Percentiles rank a stretch among this genome's conserved stretches.
Evolutionary conservation across 1,140 invertebrate species (phyloP).

Genomic region (Cataglyphis hispanica): DNA sequence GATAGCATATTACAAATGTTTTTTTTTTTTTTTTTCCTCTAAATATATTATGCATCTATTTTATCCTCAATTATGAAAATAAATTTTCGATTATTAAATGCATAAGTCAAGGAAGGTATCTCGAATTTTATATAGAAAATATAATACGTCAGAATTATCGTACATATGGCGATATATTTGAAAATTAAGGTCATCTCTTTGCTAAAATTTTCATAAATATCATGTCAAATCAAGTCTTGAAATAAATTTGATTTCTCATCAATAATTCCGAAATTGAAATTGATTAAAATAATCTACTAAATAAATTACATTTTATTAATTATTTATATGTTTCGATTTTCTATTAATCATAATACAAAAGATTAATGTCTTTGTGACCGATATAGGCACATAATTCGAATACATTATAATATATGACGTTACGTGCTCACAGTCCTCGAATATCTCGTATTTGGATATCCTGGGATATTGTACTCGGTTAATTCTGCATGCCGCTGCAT

Average conservation of each 20-base stretch:
- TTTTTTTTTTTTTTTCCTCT: not conserved
- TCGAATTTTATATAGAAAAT: not conserved
- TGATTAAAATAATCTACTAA: not conserved
- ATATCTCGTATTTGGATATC: constrained; percentile 18
- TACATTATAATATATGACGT: not conserved
- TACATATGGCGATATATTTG: not conserved
- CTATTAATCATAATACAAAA: not conserved
- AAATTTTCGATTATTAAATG: not conserved
- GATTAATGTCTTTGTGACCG: not conserved
- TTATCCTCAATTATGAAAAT: not conserved
- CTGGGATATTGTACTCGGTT: constrained; percentile 23
- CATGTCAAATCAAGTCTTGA: not conserved
- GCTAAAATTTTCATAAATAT: not conserved
- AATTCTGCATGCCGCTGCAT: constrained; percentile 37
- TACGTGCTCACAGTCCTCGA: not conserved
- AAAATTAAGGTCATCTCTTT: not conserved
- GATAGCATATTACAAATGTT: not conserved
- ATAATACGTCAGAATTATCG: not conserved
- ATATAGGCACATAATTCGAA: not conserved
- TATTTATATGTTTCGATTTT: not conserved
- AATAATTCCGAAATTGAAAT: not conserved
- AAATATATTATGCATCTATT: not conserved
- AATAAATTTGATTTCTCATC: not conserved
- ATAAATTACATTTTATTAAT: not conserved
- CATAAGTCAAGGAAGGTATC: not conserved